These are phyloP conservation scores for Fringilla coelebs DNA, from an alignment of 2,797 vertebrate genomes.

Conservation along the genomic window DNA sequence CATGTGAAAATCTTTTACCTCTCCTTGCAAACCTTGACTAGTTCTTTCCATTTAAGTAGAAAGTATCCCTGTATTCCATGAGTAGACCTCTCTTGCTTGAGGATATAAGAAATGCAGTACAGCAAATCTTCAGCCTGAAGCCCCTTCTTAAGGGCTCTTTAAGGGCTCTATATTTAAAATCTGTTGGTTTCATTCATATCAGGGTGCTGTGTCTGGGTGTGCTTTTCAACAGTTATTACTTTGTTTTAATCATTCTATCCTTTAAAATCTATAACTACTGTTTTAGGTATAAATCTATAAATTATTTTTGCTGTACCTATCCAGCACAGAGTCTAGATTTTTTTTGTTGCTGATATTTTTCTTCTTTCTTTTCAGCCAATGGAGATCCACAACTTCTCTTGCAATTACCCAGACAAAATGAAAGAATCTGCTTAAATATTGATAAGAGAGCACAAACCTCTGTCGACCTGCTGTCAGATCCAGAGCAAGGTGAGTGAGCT, in stretches of 20 bases:
- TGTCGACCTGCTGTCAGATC: slow-evolving; percentile 81
- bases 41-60: background rate
- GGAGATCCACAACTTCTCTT: slow-evolving; percentile 80
- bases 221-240: background rate
- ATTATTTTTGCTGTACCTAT: background rate
- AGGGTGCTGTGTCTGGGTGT: background rate
- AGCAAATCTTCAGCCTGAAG: background rate
- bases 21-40: background rate
- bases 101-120: background rate
- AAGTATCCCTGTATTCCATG: background rate
- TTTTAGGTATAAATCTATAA: background rate
- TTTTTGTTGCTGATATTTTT: background rate
- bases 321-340: background rate
- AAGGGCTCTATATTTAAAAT: background rate
- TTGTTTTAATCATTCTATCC: background rate
- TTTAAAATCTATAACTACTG: background rate
- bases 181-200: background rate
- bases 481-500: slow-evolving; percentile 76
- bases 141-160: background rate
- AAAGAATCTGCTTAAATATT: slow-evolving; percentile 84
- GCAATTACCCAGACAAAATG: slow-evolving; percentile 71
- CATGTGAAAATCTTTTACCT: background rate
- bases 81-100: background rate
- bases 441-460: slow-evolving; percentile 66
- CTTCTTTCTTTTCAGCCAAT: slow-evolving; percentile 44